phyloP scores from a whole-genome alignment of 1,140 invertebrate species.

The Neodiprion virginianus region DNA sequence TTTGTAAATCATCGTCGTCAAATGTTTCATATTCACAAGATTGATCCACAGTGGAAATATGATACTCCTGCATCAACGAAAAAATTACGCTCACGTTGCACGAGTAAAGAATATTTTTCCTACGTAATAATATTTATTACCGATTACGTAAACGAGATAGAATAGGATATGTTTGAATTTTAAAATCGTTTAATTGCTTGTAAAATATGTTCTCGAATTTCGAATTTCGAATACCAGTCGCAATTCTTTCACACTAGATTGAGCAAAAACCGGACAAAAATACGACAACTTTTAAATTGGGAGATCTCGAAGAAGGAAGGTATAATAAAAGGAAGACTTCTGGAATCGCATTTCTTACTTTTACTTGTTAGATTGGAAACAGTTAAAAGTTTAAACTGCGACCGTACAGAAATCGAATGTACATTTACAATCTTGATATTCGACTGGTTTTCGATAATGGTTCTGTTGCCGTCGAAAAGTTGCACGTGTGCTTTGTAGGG shows the following conservation, averaged over 20 bases:
- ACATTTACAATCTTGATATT: neutral
- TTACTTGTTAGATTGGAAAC: neutral
- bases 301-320: too few species aligned
- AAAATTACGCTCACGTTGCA: neutral
- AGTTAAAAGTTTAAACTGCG: neutral
- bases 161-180: conserved; percentile 3
- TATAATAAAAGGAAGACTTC: neutral
- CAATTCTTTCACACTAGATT: neutral
- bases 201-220: conserved; percentile 2
- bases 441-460: conserved; percentile 2
- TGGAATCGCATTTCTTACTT: neutral
- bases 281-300: too few species aligned
- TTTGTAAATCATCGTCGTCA: neutral
- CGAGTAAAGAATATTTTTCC: neutral
- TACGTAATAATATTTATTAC: neutral
- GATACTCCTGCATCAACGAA: neutral
- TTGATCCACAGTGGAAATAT: neutral
- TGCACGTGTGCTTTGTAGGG: neutral
- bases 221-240: conserved; percentile 7
- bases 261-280: too few species aligned
- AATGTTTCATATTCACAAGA: conserved; percentile 2
- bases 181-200: conserved; percentile 4
- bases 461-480: neutral
- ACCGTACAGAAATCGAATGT: neutral
- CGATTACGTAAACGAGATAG: neutral